Conservation (phyloP, 2,113 vertebrate genomes). For the Aptenodytes forsteri region DNA sequence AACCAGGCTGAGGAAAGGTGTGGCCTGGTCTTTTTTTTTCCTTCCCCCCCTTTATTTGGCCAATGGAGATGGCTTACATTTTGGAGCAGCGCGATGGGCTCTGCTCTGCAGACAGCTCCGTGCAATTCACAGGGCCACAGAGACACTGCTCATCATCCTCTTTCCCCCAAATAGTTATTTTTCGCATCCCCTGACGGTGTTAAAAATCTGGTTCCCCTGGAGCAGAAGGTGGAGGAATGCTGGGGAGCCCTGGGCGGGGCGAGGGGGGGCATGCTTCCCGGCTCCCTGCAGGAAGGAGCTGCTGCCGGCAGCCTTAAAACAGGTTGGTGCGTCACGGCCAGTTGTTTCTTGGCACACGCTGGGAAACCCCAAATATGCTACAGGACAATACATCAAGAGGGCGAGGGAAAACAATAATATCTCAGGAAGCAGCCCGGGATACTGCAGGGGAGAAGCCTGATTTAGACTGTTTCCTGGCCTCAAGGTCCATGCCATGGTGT, state of each 20-base stretch:
- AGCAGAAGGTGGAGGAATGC: neutral
- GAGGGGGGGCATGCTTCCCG: accelerated
- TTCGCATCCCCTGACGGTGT: accelerated
- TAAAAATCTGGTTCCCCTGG: neutral
- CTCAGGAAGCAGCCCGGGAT: slow-evolving; percentile 34
- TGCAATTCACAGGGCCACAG: neutral
- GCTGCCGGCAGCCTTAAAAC: neutral
- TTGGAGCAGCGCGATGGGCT: accelerated
- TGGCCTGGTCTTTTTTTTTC: neutral
- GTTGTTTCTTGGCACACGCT: neutral
- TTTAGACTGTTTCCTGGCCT: slow-evolving; percentile 33
- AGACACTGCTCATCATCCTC: neutral
- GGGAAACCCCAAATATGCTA: neutral
- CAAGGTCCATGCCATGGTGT: neutral
- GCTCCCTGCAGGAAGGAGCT: neutral
- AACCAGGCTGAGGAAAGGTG: slow-evolving; percentile 12
- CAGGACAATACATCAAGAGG: slow-evolving; percentile 14
- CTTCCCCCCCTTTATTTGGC: neutral
- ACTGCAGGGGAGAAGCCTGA: neutral
- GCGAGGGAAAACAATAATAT: neutral
- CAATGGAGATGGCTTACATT: neutral
- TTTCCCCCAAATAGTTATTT: neutral
- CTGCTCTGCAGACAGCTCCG: neutral
- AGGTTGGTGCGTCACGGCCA: neutral
- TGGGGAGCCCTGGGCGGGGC: neutral